phyloP scores from a whole-genome alignment of 1,140 invertebrate species.

The Drosophila pseudoananassae region DNA sequence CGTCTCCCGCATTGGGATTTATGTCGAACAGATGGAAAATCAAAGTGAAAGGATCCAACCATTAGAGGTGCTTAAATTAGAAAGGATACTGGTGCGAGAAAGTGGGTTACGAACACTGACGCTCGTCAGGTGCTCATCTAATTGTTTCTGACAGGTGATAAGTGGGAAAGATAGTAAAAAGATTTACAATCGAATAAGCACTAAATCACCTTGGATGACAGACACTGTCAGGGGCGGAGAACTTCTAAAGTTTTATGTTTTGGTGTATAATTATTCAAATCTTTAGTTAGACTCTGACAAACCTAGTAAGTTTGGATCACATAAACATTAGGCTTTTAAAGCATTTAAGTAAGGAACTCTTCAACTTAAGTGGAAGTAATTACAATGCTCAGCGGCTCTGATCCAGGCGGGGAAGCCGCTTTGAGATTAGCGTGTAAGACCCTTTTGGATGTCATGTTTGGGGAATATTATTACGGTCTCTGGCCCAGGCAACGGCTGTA shows the following conservation, averaged over 20 bases:
- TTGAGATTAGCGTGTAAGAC: constrained; percentile 22
- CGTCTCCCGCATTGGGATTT: constrained; percentile 22
- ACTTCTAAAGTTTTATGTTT: neutral
- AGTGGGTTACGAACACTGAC: constrained; percentile 21
- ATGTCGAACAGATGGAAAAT: constrained; percentile 13
- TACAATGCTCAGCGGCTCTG: constrained; percentile 16
- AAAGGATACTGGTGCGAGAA: constrained; percentile 43
- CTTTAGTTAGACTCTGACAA: neutral
- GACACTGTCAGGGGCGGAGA: neutral
- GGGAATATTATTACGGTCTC: constrained; percentile 11
- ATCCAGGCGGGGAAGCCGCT: constrained; percentile 22
- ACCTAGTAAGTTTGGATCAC: no score
- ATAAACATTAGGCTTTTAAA: no score
- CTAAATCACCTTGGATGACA: neutral
- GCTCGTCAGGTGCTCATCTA: constrained; percentile 31
- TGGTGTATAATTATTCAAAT: no score
- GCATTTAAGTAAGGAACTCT: constrained; percentile 5
- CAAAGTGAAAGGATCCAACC: constrained; percentile 50
- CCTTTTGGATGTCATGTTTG: constrained; percentile 26
- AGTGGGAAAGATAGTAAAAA: constrained; percentile 8
- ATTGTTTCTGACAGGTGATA: constrained; percentile 40
- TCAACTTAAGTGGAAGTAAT: neutral
- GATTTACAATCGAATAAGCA: constrained; percentile 20
- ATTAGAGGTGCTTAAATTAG: constrained; percentile 47
- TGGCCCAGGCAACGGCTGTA: constrained; percentile 22